Base-by-base conservation (phyloP, 30 jellyfish, hydroid and myxozoan genomes). In the Chrysaora quinquecirrha region DNA sequence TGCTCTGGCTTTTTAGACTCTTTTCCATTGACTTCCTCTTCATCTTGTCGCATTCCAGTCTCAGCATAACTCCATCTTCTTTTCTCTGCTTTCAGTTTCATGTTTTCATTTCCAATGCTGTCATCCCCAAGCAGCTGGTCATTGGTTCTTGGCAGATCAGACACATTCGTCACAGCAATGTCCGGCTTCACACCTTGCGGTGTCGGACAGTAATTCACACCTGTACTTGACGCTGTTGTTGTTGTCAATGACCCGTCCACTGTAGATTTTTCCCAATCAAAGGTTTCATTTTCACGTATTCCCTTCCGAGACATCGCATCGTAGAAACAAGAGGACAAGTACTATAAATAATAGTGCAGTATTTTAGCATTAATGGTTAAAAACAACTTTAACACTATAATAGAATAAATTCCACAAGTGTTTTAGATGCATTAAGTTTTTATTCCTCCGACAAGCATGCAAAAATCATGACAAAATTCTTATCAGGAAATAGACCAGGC, bases 101-200 rank as follows among this genome's bases (percentile, higher is more conserved):
- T 48, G 48, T 71, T 84, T 56, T 91, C 98, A 85, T 82, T 76
- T 65, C 83, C 89, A 14, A 91, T n/a, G 68, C 98, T 91, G 34
- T 87, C 97, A 27, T 94, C 99, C 34, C 85, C 97, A 3, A 52
- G 68, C 6, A 92, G 72, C 19, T 85, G 88, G 47, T 76, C 90
- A 65, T 86, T 94, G n/a, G 99, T 88, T 34, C 99, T 87, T 10
- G 99, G 99, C 48, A 94, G 64, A 71, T 94, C 99, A 12, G 99
- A 94, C 6, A 95, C 79, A 62, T 94, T 83, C 21, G 89, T 83
- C 52, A 46, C 87, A n/a, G 99, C 99, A 18, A 71, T 65, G 49
- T 94, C 99, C 0, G 99, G 97, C 35, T 75, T 83, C 27, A 94
- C 30, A 10, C 96, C 96, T 60, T 73, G 95, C 1, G 99, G 99